phyloP scores from a whole-genome alignment of 2,113 vertebrate genomes.

The Seriola quinqueradiata region DNA sequence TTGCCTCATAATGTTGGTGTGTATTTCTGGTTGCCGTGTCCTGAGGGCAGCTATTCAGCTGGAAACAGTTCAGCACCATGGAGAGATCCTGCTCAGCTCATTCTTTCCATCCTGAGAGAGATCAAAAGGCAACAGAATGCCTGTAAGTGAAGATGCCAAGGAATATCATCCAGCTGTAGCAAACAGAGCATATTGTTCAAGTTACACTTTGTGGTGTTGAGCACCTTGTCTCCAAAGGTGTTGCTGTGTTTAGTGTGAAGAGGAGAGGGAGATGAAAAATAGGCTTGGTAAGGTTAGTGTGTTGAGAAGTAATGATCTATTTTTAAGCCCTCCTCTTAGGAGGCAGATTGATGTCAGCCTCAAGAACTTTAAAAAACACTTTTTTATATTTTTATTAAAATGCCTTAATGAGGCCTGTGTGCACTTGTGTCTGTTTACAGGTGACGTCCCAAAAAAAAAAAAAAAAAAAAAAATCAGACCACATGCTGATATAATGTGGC shows the following conservation, averaged over 20 bases:
- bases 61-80: slow-evolving; percentile 77
- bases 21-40: slow-evolving; percentile 66
- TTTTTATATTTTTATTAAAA: slow-evolving; percentile 8
- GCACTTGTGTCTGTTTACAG: background rate
- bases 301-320: slow-evolving; percentile 23
- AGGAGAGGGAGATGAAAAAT: background rate
- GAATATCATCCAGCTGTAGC: slow-evolving; percentile 45
- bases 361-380: background rate
- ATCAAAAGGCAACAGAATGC: slow-evolving; percentile 71
- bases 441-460: background rate
- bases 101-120: slow-evolving; percentile 64
- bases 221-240: slow-evolving; percentile 15
- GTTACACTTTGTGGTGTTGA: slow-evolving; percentile 35
- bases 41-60: slow-evolving; percentile 68
- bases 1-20: slow-evolving; percentile 27
- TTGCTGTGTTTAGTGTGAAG: slow-evolving; percentile 4
- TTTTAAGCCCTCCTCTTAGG: slow-evolving; percentile 8
- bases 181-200: slow-evolving; percentile 48
- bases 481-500: background rate
- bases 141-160: slow-evolving; percentile 62
- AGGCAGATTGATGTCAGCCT: slow-evolving; percentile 22
- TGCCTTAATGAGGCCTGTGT: slow-evolving; percentile 1
- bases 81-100: slow-evolving; percentile 71
- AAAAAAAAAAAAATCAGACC: background rate
- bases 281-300: background rate